Evolutionary conservation across 1,140 invertebrate genomes (phyloP), one percentile per base, ranked within the genome.

Genomic region (Epicauta chinensis): DNA sequence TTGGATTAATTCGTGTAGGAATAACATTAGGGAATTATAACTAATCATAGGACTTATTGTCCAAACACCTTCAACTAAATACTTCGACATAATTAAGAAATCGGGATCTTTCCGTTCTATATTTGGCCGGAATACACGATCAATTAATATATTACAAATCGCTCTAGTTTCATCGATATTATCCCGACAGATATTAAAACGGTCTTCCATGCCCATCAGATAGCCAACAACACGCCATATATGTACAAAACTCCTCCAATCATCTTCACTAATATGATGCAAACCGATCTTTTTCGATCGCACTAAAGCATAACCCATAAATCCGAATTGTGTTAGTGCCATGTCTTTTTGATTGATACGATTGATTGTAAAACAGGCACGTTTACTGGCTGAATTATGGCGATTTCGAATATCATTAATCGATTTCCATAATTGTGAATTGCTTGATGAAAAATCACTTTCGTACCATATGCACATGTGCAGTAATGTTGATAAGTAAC

Each of bases 171-270:
- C 69, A 38, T 60, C 53, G 3, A 66, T 48, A 11, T 62, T 61
- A 40, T 62, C 61, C 32, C 64, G 49, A 38, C 67, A 69, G n/a
- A 71, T 61, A 45, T 70, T 70, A 47, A 64, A 70, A 30, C 67
- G 81, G 59, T 94, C 89, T 55, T 90, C 79, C 10, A 93, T 81
- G 1, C 91, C 91, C 37, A 94, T 75, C 61, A 89, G 68, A 60
- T 83, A 78, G 1, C 89, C 90, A 29, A 93, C 81, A 1, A 87
- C 82, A 36, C 81, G 76, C 91, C 91, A 94, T 58, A 93, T 81
- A 65, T 94, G 89, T 1, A 88, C 68, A 41, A 89, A 83, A 12
- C 82, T 82, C 40, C 87, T 82, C n/a, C 85, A 61, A 43, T 87
- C 84, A 16, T 81, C 74, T 6, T 73, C 59, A 15, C 72, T 74